Percentiles rank a stretch among this genome's conserved stretches.
Conservation (phyloP, 2,113 vertebrate species). For the Gambusia holbrooki region DNA sequence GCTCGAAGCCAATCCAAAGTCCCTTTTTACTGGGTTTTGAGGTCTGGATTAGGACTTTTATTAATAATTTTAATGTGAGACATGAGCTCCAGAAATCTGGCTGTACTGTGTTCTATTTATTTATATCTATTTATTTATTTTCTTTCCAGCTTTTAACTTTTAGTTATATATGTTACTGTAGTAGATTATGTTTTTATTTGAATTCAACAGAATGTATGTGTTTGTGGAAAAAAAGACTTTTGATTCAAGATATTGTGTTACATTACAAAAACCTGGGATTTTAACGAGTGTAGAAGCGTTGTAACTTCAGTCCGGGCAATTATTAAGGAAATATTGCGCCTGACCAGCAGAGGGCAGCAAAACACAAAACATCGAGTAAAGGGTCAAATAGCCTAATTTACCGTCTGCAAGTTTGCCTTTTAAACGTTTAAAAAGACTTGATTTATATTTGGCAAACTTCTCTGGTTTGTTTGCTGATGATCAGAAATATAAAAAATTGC, state of each 20-base stretch:
- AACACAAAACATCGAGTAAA: not conserved
- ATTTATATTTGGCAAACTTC: not conserved
- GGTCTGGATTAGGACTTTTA: conserved; percentile 37
- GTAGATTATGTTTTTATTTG: too few species aligned
- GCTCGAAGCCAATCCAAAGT: conserved; percentile 39
- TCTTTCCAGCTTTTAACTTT: too few species aligned
- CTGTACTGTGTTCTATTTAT: conserved; percentile 31
- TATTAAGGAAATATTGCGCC: not conserved
- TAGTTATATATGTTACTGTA: too few species aligned
- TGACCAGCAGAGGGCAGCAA: conserved; percentile 60
- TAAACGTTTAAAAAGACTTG: not conserved
- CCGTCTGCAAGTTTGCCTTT: too few species aligned
- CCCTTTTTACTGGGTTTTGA: not conserved
- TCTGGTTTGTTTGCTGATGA: not conserved
- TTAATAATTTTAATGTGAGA: conserved; percentile 33
- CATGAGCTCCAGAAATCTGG: conserved; percentile 1
- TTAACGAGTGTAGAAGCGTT: too few species aligned
- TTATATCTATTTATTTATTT: too few species aligned
- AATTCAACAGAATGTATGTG: too few species aligned
- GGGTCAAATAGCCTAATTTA: not conserved
- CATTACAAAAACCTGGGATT: too few species aligned
- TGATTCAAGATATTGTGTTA: too few species aligned
- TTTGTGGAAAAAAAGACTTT: too few species aligned
- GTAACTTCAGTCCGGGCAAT: not conserved
- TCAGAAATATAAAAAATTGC: not conserved